Base-by-base conservation (phyloP, 1,140 invertebrate genomes). In the Caerostris darwini region DNA sequence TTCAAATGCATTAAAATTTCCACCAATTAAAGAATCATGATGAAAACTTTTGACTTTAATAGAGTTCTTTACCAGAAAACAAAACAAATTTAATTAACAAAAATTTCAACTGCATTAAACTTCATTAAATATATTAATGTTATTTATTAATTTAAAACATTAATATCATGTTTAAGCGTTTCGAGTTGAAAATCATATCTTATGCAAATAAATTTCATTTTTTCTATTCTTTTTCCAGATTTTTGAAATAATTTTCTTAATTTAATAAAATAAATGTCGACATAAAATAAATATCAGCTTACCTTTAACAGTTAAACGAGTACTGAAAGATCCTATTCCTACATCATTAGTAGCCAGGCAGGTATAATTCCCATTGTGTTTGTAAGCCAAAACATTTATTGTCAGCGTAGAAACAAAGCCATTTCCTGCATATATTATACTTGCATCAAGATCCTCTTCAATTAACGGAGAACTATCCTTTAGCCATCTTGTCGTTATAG, bases 321-420 rank as follows among this genome's bases (percentile, higher is more conserved):
- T 96, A 12, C 96, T 96, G 95, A 96, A 96, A 91, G 95, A 96
- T 5, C 96, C 96, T 34, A 95, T 96, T 10, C 96, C 96, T 19
- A 96, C 97, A 7, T 95, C 95, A 95, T 97, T 97, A 85, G 95
- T 96, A 50, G 96, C 97, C 34, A 96, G 95, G 95, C 97, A 97
- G 3, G 97, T 97, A 95, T 97, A 97, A 95, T 97, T 96, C 5
- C 97, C 97, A 94, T 96, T 96, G 95, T 97, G 97, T 59, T 95
- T 95, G 3, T 96, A 96, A 58, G 95, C 95, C 14, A 96, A 95
- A 67, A 96, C 95, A 58, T 95, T 95, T 54, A 96, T 96, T 17
- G 95, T 95, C 61, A 96, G 94, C 58, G 96, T 95, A 64, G 96
- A 96, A 56, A 95, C 96, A 94, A 96, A 96, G 53, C 95, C 95